Conservation (phyloP, 2,888 invertebrate genomes). For the Rotaria magnacalcarata region DNA sequence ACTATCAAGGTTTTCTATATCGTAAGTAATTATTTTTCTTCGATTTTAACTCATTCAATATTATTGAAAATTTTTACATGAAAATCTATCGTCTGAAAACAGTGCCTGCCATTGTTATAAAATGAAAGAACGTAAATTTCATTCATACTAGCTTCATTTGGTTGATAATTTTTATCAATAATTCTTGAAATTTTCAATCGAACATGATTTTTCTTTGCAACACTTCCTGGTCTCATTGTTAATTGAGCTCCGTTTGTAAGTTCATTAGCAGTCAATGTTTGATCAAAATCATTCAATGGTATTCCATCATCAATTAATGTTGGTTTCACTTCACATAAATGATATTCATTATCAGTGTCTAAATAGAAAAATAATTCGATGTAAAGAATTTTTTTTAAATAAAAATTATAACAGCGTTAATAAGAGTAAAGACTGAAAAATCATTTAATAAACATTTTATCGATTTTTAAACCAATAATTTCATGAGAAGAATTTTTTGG, state of each 20-base stretch:
- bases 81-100: too few species aligned
- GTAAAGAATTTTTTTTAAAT: too few species aligned
- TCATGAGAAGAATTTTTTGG: too few species aligned
- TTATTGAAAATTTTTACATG: too few species aligned
- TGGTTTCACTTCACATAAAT: not conserved
- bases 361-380: not conserved
- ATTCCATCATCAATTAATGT: not conserved
- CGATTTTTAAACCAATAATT: too few species aligned
- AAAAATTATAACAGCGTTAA: too few species aligned
- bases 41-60: too few species aligned
- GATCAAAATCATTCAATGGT: conserved; percentile 19
- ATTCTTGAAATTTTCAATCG: not conserved
- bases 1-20: too few species aligned
- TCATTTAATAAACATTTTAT: too few species aligned
- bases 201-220: conserved; percentile 23
- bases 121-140: not conserved
- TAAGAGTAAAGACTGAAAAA: too few species aligned
- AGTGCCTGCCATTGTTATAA: too few species aligned
- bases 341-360: not conserved
- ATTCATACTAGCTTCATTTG: not conserved
- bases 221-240: not conserved
- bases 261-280: not conserved
- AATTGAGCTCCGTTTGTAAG: not conserved
- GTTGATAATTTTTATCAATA: not conserved
- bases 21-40: too few species aligned